Evolutionary conservation across 2,888 invertebrate species (phyloP).

Genomic region (Pomacea canaliculata): DNA sequence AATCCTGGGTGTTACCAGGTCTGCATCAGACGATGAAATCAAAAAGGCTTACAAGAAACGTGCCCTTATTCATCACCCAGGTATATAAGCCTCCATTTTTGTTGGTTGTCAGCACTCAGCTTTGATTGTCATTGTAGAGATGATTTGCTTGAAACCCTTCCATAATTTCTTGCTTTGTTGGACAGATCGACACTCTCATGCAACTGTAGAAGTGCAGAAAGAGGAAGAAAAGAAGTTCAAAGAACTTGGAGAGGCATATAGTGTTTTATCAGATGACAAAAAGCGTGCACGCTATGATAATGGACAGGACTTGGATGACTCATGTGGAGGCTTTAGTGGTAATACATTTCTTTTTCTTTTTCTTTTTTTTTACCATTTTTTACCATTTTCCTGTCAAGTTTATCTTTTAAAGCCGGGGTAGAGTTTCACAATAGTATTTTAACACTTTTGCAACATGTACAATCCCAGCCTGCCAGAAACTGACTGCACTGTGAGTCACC

Average conservation of each 20-base stretch:
- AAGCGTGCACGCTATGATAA: slow-evolving; percentile 91
- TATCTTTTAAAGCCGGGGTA: background rate
- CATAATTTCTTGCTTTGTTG: background rate
- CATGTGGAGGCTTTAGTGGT: slow-evolving; percentile 68
- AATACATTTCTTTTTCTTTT: slow-evolving; percentile 19
- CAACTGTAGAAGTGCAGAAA: slow-evolving; percentile 85
- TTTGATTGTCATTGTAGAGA: background rate
- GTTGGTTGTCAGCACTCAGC: background rate
- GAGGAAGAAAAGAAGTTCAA: slow-evolving; percentile 95
- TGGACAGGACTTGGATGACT: slow-evolving; percentile 86
- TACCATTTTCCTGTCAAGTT: background rate
- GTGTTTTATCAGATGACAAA: slow-evolving; percentile 89
- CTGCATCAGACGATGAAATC: slow-evolving; percentile 90
- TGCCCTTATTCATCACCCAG: slow-evolving; percentile 90
- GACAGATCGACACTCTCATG: slow-evolving; percentile 88
- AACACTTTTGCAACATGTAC: too few species aligned
- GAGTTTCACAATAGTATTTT: background rate
- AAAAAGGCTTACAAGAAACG: slow-evolving; percentile 94
- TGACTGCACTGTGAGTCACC: too few species aligned
- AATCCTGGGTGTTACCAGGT: slow-evolving; percentile 87
- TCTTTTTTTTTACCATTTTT: slow-evolving; percentile 2
- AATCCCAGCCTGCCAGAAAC: too few species aligned
- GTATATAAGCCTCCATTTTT: slow-evolving; percentile 64
- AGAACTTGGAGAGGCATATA: slow-evolving; percentile 96
- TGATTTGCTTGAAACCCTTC: background rate